These are phyloP conservation scores for Drosophila prolongata DNA, from an alignment of 2,888 invertebrate genomes.

Conservation along the genomic window DNA sequence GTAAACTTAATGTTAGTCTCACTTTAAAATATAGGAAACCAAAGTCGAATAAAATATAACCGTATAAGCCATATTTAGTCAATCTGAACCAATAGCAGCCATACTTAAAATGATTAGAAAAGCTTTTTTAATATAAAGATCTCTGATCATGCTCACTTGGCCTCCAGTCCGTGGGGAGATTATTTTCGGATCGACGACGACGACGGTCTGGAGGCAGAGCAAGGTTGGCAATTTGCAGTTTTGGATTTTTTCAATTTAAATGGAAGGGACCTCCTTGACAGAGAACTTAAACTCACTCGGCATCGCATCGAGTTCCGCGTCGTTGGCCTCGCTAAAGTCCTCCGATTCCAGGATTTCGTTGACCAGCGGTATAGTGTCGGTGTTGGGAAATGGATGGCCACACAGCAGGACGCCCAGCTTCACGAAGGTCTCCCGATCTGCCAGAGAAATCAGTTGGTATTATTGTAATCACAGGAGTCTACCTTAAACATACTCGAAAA, in stretches of 20 bases:
- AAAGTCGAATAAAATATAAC: too few species aligned
- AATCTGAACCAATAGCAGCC: not conserved
- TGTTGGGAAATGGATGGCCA: slow-evolving; percentile 86
- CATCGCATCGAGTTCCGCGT: slow-evolving; percentile 83
- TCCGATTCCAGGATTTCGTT: slow-evolving; percentile 83
- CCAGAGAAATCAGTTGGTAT: not conserved
- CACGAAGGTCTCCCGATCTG: slow-evolving; percentile 84
- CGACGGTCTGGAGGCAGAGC: slow-evolving; percentile 32
- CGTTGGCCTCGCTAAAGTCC: slow-evolving; percentile 83
- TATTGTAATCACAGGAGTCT: not conserved
- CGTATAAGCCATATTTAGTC: not conserved
- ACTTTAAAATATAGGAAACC: too few species aligned
- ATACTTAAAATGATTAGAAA: not conserved
- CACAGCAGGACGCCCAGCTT: slow-evolving; percentile 87
- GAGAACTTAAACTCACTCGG: slow-evolving; percentile 78
- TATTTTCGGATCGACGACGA: slow-evolving; percentile 12
- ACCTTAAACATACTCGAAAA: slow-evolving; percentile 80
- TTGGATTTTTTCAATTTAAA: not conserved
- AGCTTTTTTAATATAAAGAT: not conserved
- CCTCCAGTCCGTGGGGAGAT: slow-evolving; percentile 35
- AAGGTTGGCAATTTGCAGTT: slow-evolving; percentile 3
- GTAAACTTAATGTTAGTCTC: too few species aligned
- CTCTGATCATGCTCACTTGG: slow-evolving; percentile 41
- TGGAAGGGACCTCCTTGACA: not conserved
- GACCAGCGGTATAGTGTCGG: slow-evolving; percentile 83